Evolutionary conservation across 2,113 vertebrate genomes (phyloP), one percentile per base, ranked within the genome.

Genomic region (Epinephelus cyanopodus): DNA sequence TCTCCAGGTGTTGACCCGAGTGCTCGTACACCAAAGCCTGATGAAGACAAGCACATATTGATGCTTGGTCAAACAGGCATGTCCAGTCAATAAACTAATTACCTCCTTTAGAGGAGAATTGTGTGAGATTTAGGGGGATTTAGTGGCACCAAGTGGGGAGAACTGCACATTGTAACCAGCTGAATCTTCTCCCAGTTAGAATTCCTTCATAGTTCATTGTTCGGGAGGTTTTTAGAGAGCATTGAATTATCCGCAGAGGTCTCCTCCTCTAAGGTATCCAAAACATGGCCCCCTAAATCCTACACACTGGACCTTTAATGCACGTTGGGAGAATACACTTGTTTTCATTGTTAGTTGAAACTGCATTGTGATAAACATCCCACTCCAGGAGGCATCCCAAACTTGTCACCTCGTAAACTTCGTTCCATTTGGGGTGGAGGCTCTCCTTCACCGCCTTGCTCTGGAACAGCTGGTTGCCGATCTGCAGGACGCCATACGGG

Each of bases 381-480:
- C 5, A 9, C 47, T 17, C 25, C 18, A 5, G 11, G 37, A 39
- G 21, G 58, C 12, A 56, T 29, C 27, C 66, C 14, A 58, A 29
- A 65, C 54, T 19, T 27, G 45, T 88, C 90, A 99, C 98, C 98
- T 99, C 98, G 37, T 97, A 99, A 48, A 99, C 97, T 92, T 99
- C 97, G 47, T 97, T 97, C 98, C 98, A 99, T 62, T 97, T 98
- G 2, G 98, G 98, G 87, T 97, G 95, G 6, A 99, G 96, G 90
- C 95, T 97, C 94, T 98, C 97, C 86, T 99, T 99, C 90, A 99
- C 94, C 42, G 98, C 96, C 87, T 98, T 99, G 95, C 97, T 99
- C 89, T 97, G 97, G 91, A 99, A 99, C 84, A 97, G 93, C 76
- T 99, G 97, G 92, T 96, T 99, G 85, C 98, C 97, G 1, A 99